Evolutionary conservation across 1,140 invertebrate species (phyloP).

Genomic region (Camponotus floridanus): DNA sequence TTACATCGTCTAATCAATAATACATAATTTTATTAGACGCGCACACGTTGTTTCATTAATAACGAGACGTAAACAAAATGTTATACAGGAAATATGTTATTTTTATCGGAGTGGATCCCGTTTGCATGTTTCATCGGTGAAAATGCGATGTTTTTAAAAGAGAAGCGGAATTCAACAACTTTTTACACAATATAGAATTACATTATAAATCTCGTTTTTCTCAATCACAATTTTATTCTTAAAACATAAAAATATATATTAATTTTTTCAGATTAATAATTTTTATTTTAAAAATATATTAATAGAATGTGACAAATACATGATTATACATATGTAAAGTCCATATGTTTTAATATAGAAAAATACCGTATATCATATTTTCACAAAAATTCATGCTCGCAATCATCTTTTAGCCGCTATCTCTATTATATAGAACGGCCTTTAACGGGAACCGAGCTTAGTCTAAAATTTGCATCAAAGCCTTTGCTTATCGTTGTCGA

Average conservation of each 20-base stretch:
- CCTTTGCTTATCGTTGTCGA: constrained; percentile 15
- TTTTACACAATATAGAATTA: not conserved
- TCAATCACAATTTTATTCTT: not conserved
- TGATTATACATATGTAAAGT: not conserved
- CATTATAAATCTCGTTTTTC: not conserved
- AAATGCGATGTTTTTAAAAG: constrained; percentile 27
- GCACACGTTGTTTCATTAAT: constrained; percentile 15
- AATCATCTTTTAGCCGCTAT: not conserved
- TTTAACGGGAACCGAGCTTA: constrained; percentile 30
- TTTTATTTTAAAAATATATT: not conserved
- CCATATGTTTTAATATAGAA: not conserved
- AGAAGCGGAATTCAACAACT: not conserved
- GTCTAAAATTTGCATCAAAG: constrained; percentile 65
- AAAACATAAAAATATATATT: not conserved
- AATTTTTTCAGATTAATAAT: not conserved
- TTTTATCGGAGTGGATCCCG: not conserved
- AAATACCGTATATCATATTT: not conserved
- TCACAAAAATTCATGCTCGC: not conserved
- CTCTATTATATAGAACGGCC: not conserved
- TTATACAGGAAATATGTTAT: constrained; percentile 17
- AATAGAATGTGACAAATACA: not conserved
- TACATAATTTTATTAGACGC: not conserved
- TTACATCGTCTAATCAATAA: not conserved
- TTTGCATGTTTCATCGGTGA: not conserved
- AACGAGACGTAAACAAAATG: constrained; percentile 20